Percentiles rank a stretch among this genome's conserved stretches.
Evolutionary conservation across 2,113 vertebrate species (phyloP).

Genomic region (Arothron firmamentum): DNA sequence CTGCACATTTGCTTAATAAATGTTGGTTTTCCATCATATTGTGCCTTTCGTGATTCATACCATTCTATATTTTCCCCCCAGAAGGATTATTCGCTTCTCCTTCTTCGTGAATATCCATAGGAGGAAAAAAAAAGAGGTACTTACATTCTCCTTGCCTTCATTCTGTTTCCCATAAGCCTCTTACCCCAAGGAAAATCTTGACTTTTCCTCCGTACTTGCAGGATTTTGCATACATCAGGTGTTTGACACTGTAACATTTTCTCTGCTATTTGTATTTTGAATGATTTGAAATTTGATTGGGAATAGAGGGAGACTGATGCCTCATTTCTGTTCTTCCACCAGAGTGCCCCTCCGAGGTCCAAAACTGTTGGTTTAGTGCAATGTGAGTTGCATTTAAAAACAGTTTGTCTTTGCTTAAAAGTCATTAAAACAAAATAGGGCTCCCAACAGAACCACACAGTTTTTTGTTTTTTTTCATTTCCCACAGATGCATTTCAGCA

Average conservation of each 20-base stretch:
- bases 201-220: not conserved
- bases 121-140: conserved; percentile 1
- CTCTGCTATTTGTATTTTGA: conserved; percentile 25
- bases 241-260: not conserved
- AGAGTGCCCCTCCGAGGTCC: conserved; percentile 21
- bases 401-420: conserved; percentile 32
- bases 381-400: conserved; percentile 46
- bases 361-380: conserved; percentile 35
- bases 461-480: conserved; percentile 31
- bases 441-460: conserved; percentile 4
- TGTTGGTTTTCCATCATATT: conserved; percentile 25
- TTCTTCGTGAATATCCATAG: conserved; percentile 12
- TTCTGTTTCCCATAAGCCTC: not conserved
- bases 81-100: not conserved
- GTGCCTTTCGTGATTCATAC: not conserved
- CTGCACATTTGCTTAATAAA: conserved; percentile 32
- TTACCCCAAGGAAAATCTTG: not conserved
- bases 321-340: conserved; percentile 31
- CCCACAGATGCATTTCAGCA: conserved; percentile 34
- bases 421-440: conserved; percentile 33
- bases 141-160: conserved; percentile 5
- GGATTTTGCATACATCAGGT: conserved; percentile 10
- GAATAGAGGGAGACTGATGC: conserved; percentile 10
- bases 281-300: conserved; percentile 18
- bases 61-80: not conserved